phyloP scores from a whole-genome alignment of 1,140 invertebrate species.

The Lordiphosa stackelbergi region DNA sequence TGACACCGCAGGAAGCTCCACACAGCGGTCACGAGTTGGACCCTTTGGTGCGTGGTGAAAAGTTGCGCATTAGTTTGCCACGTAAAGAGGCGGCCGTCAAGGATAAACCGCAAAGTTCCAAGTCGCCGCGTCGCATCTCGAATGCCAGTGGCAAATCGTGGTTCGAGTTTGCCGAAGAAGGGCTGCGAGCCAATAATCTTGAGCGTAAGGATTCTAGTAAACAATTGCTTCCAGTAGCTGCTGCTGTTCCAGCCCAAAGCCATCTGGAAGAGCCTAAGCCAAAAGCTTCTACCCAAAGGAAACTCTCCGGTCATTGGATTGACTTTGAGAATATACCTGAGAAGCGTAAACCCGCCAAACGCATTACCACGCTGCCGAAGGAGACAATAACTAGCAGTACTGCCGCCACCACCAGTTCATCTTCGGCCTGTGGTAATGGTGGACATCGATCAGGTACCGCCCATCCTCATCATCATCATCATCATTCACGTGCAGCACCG shows the following conservation, averaged over 20 bases:
- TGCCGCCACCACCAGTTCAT: slow-evolving; percentile 22
- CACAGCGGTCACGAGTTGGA: slow-evolving; percentile 45
- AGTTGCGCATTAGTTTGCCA: slow-evolving; percentile 84
- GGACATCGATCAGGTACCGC: slow-evolving; percentile 33
- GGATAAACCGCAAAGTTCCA: slow-evolving; percentile 65
- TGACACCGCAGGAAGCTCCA: slow-evolving; percentile 66
- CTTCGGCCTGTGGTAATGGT: slow-evolving; percentile 46
- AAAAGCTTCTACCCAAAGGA: slow-evolving; percentile 58
- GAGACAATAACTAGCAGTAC: slow-evolving; percentile 52
- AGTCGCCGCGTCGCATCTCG: slow-evolving; percentile 78
- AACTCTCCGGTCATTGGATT: slow-evolving; percentile 83
- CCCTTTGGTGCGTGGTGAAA: slow-evolving; percentile 78
- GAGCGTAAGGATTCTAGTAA: slow-evolving; percentile 71
- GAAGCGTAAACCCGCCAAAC: slow-evolving; percentile 85
- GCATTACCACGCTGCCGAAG: slow-evolving; percentile 86
- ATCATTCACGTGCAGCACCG: slow-evolving; percentile 55
- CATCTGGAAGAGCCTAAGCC: slow-evolving; percentile 59
- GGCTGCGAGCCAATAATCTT: slow-evolving; percentile 75
- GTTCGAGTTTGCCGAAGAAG: slow-evolving; percentile 82
- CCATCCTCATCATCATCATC: slow-evolving; percentile 40
- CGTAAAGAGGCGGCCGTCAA: slow-evolving; percentile 79
- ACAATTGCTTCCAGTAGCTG: slow-evolving; percentile 43
- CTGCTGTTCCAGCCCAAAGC: slow-evolving; percentile 20
- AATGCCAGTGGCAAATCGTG: slow-evolving; percentile 79
- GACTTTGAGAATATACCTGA: slow-evolving; percentile 92